Conservation (phyloP, 2,113 vertebrate species). For the Laticauda laticaudata region DNA sequence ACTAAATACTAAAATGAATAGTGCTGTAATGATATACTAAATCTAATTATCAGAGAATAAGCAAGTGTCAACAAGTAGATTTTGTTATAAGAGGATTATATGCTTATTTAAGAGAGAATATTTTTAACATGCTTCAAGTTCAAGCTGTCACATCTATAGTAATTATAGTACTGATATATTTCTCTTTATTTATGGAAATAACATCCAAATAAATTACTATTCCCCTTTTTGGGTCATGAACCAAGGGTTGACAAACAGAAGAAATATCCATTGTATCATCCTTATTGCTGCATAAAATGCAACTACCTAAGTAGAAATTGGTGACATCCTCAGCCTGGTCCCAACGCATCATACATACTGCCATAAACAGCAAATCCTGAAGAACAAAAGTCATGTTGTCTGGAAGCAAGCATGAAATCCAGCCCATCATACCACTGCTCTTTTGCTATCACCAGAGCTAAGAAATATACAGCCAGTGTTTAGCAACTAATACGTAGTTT, state of each 20-base stretch:
- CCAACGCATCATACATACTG: background rate
- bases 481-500: background rate
- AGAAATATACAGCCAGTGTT: background rate
- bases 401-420: background rate
- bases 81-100: background rate
- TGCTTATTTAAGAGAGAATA: background rate
- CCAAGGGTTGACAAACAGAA: background rate
- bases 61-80: background rate
- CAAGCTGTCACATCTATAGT: background rate
- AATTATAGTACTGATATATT: background rate
- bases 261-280: background rate
- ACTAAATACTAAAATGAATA: background rate
- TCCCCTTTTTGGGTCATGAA: background rate
- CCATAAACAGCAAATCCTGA: slow-evolving; percentile 10
- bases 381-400: slow-evolving; percentile 14
- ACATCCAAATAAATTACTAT: background rate
- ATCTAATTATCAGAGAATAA: too few species aligned
- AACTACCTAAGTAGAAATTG: background rate
- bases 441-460: background rate
- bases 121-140: background rate
- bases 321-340: background rate
- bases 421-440: background rate
- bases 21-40: background rate
- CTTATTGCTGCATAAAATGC: background rate
- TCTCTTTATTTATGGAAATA: background rate